Base-by-base conservation (phyloP, 2,113 vertebrate species). In the Pimephales promelas region DNA sequence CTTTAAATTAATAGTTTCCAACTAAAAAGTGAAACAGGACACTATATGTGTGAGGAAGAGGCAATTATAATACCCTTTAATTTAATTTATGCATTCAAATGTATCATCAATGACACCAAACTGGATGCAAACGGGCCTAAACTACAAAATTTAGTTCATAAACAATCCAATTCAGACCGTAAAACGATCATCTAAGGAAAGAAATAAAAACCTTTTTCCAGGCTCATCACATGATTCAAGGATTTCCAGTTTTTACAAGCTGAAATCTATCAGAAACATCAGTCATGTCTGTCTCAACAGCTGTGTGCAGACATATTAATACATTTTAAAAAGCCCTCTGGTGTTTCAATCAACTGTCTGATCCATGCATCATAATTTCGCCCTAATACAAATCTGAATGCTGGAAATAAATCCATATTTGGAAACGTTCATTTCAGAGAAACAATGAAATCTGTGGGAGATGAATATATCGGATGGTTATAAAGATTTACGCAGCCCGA, bases 261-360 rank as follows among this genome's bases (percentile, higher is more conserved):
- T 47, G 43, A 49, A 79, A 79, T 79, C 78, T 45, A 79, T 79
- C 59, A 79, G 28, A 79, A 79, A 66, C 78, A 79, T 79, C 78
- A 62, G 61, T 79, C 78, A 79, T 79, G 59, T 31, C 59, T 28
- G 43, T 28, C 78, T 79, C 78, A 62, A 79, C 78, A 66, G 59
- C 78, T 66, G 40, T 66, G 59, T 22, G 61, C 61, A 64, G 61
- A 66, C 61, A 66, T 79, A 79, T 79, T 79, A 79, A 79, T 79
- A 62, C 78, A 79, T 79, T 62, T 77, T 79, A 66, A 79, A 79
- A 79, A 79, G 78, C 78, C 78, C 78, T 79, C 40, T 49, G 45
- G 78, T 79, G 78, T 79, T 79, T 79, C 78, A 79, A 79, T 79
- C 78, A 79, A 28, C 78, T 79, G 78, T 79, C 78, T 79, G 78